phyloP scores from a whole-genome alignment of 2,888 invertebrate species.

The Drosophila helvetica region DNA sequence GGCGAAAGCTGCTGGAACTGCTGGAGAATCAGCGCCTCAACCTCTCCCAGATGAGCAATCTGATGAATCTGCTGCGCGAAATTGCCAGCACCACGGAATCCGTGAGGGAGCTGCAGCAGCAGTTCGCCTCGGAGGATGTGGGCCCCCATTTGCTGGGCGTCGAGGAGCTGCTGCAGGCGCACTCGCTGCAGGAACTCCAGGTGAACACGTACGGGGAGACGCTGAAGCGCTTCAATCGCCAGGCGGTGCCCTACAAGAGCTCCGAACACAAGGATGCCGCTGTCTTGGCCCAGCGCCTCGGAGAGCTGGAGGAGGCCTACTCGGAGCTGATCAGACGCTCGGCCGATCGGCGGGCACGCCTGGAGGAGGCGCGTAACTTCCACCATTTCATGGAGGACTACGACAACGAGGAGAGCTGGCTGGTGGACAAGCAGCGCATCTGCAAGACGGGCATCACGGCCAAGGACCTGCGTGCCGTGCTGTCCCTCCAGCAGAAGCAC shows the following conservation, averaged over 20 bases:
- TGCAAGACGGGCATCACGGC: conserved; percentile 96
- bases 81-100: conserved; percentile 94
- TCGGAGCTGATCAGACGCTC: conserved; percentile 85
- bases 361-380: conserved; percentile 96
- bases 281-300: conserved; percentile 88
- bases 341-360: conserved; percentile 89
- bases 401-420: conserved; percentile 99
- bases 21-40: conserved; percentile 93
- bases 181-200: conserved; percentile 95
- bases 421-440: conserved; percentile 96
- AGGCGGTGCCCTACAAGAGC: conserved; percentile 86
- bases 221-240: conserved; percentile 90
- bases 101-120: conserved; percentile 92
- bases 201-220: conserved; percentile 95
- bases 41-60: conserved; percentile 90
- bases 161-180: conserved; percentile 96
- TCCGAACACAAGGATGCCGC: conserved; percentile 86
- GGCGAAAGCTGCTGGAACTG: conserved; percentile 93
- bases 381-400: conserved; percentile 98
- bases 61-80: conserved; percentile 95
- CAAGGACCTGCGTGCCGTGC: conserved; percentile 95
- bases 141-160: conserved; percentile 97
- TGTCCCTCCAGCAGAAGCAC: conserved; percentile 95
- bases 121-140: conserved; percentile 90
- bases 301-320: conserved; percentile 91